These are phyloP conservation scores for Anastrepha obliqua DNA, from an alignment of 1,140 invertebrate species.

Conservation along the genomic window DNA sequence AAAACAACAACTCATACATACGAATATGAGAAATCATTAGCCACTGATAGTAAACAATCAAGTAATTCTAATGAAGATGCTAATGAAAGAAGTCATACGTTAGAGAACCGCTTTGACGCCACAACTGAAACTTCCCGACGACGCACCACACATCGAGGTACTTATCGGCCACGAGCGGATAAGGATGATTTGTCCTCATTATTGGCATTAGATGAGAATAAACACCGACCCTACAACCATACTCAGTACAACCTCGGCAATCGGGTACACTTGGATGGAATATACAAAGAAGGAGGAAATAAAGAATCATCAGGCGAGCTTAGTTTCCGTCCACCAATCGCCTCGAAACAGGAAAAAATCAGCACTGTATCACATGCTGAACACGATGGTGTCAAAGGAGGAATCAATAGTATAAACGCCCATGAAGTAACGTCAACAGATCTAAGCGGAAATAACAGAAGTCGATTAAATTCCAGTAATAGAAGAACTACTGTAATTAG, in stretches of 20 bases:
- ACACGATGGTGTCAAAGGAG: not conserved
- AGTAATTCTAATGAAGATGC: not conserved
- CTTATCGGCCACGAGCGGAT: constrained; percentile 27
- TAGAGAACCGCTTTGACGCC: not conserved
- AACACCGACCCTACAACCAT: constrained; percentile 17
- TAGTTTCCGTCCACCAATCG: not conserved
- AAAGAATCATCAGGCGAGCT: not conserved
- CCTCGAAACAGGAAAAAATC: not conserved
- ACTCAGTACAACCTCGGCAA: constrained; percentile 60
- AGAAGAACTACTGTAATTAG: constrained; percentile 21
- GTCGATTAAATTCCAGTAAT: not conserved
- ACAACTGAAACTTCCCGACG: not conserved
- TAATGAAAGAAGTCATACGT: too few relatives aligned
- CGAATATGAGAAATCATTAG: not conserved
- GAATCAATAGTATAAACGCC: not conserved
- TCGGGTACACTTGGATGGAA: constrained; percentile 59
- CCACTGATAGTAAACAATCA: not conserved
- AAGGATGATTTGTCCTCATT: constrained; percentile 45
- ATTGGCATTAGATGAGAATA: constrained; percentile 21
- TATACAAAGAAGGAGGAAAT: not conserved
- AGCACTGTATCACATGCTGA: not conserved
- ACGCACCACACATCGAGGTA: constrained; percentile 43
- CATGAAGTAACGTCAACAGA: not conserved
- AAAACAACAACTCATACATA: constrained; percentile 4
- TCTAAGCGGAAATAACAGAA: not conserved